phyloP scores from a whole-genome alignment of 2,113 vertebrate genomes.

The Apistogramma diplotaenia region DNA sequence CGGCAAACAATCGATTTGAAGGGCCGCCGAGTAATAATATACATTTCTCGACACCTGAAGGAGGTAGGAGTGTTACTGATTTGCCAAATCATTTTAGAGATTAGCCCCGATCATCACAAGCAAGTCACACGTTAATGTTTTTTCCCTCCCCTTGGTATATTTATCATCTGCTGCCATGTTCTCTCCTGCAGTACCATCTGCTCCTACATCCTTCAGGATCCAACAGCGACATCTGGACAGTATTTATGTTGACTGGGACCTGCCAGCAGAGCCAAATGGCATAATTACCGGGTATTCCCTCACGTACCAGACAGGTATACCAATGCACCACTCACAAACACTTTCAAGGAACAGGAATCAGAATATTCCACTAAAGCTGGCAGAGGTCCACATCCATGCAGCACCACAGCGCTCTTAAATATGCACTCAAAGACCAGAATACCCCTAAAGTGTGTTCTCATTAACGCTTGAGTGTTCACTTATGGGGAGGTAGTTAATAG shows the following conservation, averaged over 20 bases:
- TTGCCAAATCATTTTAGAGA: neutral
- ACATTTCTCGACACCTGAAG: constrained; percentile 92
- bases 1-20: constrained; percentile 90
- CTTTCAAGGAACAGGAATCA: neutral
- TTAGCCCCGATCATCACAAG: neutral
- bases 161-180: constrained; percentile 9
- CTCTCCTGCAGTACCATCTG: constrained; percentile 84
- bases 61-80: constrained; percentile 80
- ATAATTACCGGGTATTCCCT: constrained; percentile 90
- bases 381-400: neutral
- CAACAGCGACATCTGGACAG: constrained; percentile 90
- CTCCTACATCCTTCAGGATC: constrained; percentile 88
- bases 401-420: constrained; percentile 13
- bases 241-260: constrained; percentile 92
- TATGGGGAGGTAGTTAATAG: constrained; percentile 7
- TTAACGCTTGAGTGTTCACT: constrained; percentile 24
- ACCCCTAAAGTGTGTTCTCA: constrained; percentile 1
- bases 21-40: constrained; percentile 90
- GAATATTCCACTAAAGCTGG: neutral
- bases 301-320: constrained; percentile 86
- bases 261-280: constrained; percentile 92
- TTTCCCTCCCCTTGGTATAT: neutral
- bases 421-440: constrained; percentile 15
- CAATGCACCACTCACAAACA: neutral
- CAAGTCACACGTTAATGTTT: neutral